These are phyloP conservation scores for Macrostomum lignano DNA, from an alignment of 1,140 invertebrate genomes.

Conservation along the genomic window DNA sequence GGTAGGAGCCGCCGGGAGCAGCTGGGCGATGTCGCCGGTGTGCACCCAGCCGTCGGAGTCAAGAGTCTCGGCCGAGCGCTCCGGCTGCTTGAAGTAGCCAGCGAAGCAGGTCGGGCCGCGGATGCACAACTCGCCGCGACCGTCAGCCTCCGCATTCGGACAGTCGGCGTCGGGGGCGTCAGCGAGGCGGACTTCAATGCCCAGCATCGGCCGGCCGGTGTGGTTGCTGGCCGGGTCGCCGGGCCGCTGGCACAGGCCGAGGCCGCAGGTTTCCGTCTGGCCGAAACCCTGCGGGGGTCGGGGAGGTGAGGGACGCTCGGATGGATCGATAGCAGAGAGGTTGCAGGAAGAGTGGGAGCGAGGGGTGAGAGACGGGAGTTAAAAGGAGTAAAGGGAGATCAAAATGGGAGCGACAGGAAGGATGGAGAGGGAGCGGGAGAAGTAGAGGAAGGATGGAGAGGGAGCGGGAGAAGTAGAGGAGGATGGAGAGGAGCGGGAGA, in stretches of 20 bases:
- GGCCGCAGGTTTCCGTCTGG: constrained; percentile 4
- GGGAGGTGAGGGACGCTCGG: too few species aligned
- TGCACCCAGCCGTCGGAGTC: constrained; percentile 30
- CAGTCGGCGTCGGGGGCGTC: neutral
- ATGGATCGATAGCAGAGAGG: too few species aligned
- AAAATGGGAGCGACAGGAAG: too few species aligned
- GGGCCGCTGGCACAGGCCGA: neutral
- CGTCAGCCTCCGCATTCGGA: too few species aligned
- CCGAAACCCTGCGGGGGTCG: constrained; percentile 1
- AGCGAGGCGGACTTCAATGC: neutral
- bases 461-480: too few species aligned
- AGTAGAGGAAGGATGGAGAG: too few species aligned
- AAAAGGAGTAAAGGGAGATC: too few species aligned
- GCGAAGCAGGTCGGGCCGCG: constrained; percentile 46
- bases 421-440: too few species aligned
- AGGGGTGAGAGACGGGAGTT: too few species aligned
- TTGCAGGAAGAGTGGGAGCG: too few species aligned
- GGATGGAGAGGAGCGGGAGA: too few species aligned
- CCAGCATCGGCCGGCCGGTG: neutral
- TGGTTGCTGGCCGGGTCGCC: neutral
- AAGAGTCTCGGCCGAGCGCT: constrained; percentile 25
- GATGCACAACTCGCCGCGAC: constrained; percentile 35
- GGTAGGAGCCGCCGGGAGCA: constrained; percentile 51
- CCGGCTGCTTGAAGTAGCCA: constrained; percentile 40
- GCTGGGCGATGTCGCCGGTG: constrained; percentile 28